These are phyloP conservation scores for Torymus texanus DNA, from an alignment of 2,888 invertebrate genomes.

Conservation along the genomic window DNA sequence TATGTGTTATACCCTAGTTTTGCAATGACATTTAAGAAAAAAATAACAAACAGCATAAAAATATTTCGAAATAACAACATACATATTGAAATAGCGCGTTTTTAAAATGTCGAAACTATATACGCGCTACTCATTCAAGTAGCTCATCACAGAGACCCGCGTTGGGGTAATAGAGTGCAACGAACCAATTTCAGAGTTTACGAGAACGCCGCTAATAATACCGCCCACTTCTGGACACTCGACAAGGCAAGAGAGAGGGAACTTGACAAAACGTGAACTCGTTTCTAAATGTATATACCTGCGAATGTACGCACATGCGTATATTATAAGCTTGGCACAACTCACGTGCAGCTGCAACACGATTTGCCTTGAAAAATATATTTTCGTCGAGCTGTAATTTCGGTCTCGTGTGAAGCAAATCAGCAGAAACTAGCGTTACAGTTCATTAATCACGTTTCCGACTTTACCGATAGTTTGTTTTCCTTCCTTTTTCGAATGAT, in stretches of 20 bases:
- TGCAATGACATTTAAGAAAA: too few species aligned
- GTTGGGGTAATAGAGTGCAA: conserved; percentile 3
- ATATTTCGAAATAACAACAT: too few species aligned
- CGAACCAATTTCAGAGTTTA: conserved; percentile 16
- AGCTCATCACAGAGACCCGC: neutral
- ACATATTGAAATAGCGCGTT: too few species aligned
- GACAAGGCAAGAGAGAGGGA: neutral
- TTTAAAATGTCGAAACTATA: too few species aligned
- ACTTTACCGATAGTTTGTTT: neutral
- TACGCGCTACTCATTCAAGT: too few species aligned
- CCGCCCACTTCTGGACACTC: conserved; percentile 2
- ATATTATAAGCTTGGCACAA: conserved; percentile 9
- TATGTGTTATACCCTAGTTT: too few species aligned
- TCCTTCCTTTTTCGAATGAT: neutral
- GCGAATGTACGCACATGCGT: too few species aligned
- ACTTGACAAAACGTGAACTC: conserved; percentile 24
- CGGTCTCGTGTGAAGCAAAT: neutral
- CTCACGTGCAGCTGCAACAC: neutral
- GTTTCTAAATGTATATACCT: conserved; percentile 15
- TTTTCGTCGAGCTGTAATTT: conserved; percentile 16
- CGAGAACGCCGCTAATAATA: conserved; percentile 9
- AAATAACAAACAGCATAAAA: neutral
- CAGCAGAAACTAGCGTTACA: too few species aligned
- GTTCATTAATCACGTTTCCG: neutral
- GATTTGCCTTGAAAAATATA: conserved; percentile 24